Conservation (phyloP, 2,113 vertebrate genomes). For the Psammodynastes pulverulentus region DNA sequence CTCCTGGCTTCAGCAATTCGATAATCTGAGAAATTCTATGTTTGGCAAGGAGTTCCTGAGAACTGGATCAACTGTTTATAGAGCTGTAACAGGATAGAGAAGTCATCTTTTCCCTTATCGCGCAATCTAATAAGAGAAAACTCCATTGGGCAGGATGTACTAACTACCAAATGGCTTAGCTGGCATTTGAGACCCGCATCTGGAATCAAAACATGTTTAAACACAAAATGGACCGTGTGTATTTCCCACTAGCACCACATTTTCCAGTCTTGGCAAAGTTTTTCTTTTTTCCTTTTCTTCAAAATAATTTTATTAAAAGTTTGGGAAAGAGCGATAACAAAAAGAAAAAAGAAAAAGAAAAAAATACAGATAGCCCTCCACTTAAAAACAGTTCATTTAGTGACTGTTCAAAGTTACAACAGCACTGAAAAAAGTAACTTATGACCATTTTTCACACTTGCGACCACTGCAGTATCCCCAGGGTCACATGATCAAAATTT, state of each 20-base stretch:
- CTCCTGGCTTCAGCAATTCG: neutral
- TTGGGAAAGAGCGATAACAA: neutral
- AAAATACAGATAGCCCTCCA: neutral
- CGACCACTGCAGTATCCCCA: neutral
- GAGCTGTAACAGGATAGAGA: neutral
- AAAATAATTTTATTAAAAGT: neutral
- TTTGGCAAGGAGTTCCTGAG: neutral
- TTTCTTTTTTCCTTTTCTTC: slow-evolving; percentile 35
- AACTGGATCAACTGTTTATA: neutral
- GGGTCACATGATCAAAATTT: too few species aligned
- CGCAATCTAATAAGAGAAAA: slow-evolving; percentile 10
- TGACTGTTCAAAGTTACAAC: neutral
- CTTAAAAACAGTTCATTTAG: neutral
- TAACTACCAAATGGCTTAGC: slow-evolving; percentile 48
- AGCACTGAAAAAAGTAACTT: neutral
- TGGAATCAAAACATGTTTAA: slow-evolving; percentile 39
- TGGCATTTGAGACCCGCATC: slow-evolving; percentile 44
- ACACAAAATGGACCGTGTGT: neutral
- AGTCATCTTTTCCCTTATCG: neutral
- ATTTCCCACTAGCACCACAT: neutral
- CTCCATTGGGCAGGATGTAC: slow-evolving; percentile 11
- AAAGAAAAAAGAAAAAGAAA: neutral
- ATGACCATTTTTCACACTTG: neutral
- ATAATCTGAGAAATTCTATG: neutral
- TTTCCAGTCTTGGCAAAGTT: fast-evolving